Percentiles rank a stretch among this genome's conserved stretches.
These are phyloP conservation scores for Yponomeuta sedellus DNA, from an alignment of 2,888 invertebrate genomes.

Conservation along the genomic window DNA sequence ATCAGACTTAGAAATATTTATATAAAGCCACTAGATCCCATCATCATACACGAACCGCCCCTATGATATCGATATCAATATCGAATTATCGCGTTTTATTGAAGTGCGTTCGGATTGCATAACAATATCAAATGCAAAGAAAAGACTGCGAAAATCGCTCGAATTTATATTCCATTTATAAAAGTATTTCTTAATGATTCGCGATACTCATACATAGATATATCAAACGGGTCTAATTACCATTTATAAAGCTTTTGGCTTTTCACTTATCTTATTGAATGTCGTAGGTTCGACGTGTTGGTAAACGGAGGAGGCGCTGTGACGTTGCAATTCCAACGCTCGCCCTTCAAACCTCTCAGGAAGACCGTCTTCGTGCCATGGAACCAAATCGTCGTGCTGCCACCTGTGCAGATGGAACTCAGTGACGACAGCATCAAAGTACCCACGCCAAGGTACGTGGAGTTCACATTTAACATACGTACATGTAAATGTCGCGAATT, in stretches of 20 bases:
- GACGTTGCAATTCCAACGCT: constrained; percentile 95
- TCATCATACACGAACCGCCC: too few species aligned
- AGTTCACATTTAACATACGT: background rate
- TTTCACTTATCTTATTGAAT: background rate
- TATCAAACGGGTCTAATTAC: too few species aligned
- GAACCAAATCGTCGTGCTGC: constrained; percentile 97
- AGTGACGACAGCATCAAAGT: constrained; percentile 82
- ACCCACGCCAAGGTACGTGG: constrained; percentile 59
- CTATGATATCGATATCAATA: too few species aligned
- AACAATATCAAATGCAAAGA: too few species aligned
- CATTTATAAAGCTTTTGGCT: too few species aligned
- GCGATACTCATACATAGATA: too few species aligned
- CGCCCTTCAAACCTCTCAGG: constrained; percentile 92
- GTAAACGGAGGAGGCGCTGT: constrained; percentile 99
- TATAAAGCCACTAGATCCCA: too few species aligned
- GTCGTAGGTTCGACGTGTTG: constrained; percentile 95
- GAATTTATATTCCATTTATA: background rate
- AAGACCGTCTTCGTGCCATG: constrained; percentile 96
- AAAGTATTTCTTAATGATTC: too few species aligned
- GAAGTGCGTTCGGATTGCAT: too few species aligned
- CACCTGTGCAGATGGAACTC: constrained; percentile 91
- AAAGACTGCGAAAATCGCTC: too few species aligned
- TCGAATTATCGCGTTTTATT: too few species aligned
- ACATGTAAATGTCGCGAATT: background rate
- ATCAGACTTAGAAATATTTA: too few species aligned